Conservation (phyloP, 2,797 vertebrate species). For the Pelobates cultripes region DNA sequence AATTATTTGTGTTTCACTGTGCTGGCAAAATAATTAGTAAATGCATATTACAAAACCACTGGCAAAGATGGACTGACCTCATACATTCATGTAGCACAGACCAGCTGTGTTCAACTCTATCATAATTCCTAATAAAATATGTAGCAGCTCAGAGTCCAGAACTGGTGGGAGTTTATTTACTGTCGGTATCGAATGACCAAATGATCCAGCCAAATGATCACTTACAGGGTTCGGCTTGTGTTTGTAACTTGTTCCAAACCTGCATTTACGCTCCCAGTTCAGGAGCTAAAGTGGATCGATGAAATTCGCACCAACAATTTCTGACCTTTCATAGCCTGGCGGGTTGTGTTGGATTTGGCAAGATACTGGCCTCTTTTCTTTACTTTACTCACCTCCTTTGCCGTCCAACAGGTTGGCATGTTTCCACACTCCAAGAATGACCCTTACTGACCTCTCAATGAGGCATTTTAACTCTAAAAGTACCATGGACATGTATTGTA, state of each 20-base stretch:
- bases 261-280: conserved; percentile 53
- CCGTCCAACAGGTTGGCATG: conserved; percentile 68
- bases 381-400: conserved; percentile 89
- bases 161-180: not conserved
- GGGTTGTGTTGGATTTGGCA: conserved; percentile 83
- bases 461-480: conserved; percentile 71
- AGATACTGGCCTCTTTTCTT: conserved; percentile 69
- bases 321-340: conserved; percentile 58
- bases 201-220: not conserved
- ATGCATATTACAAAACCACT: conserved; percentile 60
- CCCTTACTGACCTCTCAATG: conserved; percentile 77
- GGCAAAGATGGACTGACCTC: conserved; percentile 70
- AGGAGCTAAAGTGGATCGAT: conserved; percentile 14
- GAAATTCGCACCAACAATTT: conserved; percentile 15
- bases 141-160: conserved; percentile 27
- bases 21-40: not conserved
- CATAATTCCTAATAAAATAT: conserved; percentile 29
- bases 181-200: conserved; percentile 40
- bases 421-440: conserved; percentile 77
- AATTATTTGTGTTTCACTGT: not conserved
- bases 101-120: conserved; percentile 37
- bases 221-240: conserved; percentile 36
- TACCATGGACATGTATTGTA: conserved; percentile 56
- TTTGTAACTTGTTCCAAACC: conserved; percentile 78
- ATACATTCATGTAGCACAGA: conserved; percentile 68